Conservation (phyloP, 1,140 invertebrate species). For the Achatina immaculata region DNA sequence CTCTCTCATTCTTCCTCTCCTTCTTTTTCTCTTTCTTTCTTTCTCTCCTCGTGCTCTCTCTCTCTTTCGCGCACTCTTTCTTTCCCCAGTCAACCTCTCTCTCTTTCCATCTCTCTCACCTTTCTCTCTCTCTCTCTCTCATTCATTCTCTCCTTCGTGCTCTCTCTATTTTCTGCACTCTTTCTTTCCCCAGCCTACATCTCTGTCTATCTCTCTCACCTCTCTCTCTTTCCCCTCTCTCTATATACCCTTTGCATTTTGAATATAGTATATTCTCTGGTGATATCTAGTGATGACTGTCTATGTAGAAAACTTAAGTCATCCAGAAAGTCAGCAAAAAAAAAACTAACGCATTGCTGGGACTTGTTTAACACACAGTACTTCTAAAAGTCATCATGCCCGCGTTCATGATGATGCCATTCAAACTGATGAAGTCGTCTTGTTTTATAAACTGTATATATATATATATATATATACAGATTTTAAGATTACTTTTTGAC, state of each 20-base stretch:
- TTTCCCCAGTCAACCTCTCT: neutral
- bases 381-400: too few relatives aligned
- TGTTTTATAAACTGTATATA: too few relatives aligned
- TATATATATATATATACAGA: too few relatives aligned
- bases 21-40: neutral
- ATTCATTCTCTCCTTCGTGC: neutral
- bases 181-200: neutral
- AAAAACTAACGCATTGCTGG: too few relatives aligned
- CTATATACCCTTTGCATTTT: neutral
- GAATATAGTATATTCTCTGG: neutral
- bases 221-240: neutral
- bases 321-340: too few relatives aligned
- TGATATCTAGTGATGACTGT: too few relatives aligned
- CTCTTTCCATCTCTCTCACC: constrained; percentile 4
- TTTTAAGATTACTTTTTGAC: too few relatives aligned
- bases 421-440: too few relatives aligned
- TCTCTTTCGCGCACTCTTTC: neutral
- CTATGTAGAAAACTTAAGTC: neutral
- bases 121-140: constrained; percentile 14
- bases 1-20: neutral
- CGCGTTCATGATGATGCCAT: too few relatives aligned
- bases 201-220: neutral
- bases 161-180: constrained; percentile 7
- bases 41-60: neutral
- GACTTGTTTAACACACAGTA: too few relatives aligned